phyloP scores from a whole-genome alignment of 2,888 invertebrate genomes.

The Tridacna gigas region DNA sequence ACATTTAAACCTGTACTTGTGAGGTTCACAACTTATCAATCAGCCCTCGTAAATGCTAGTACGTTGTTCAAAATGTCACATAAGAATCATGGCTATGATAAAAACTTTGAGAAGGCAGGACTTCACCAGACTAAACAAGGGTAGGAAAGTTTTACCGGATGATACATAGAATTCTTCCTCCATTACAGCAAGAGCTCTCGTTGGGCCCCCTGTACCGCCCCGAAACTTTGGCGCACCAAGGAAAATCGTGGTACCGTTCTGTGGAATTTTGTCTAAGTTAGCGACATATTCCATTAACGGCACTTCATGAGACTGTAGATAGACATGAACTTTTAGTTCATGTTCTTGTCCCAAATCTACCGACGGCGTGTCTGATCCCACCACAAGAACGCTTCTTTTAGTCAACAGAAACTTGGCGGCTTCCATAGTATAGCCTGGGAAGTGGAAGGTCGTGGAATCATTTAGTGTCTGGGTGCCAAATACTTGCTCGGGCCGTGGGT shows the following conservation, averaged over 20 bases:
- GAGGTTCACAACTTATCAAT: no score
- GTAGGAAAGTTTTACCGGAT: no score
- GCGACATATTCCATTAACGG: conserved; percentile 58
- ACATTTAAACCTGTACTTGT: no score
- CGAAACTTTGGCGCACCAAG: conserved; percentile 47
- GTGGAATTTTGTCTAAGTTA: conserved; percentile 51
- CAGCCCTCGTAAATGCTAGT: no score
- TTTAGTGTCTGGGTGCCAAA: background rate
- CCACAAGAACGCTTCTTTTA: conserved; percentile 82
- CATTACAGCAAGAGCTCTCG: conserved; percentile 51
- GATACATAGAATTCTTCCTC: conserved; percentile 27
- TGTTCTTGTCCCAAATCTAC: conserved; percentile 87
- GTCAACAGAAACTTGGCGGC: conserved; percentile 8
- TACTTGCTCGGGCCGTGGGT: background rate
- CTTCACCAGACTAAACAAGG: no score
- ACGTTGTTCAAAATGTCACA: no score
- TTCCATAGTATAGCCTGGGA: background rate
- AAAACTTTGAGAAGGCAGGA: no score
- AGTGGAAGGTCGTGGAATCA: conserved; percentile 12
- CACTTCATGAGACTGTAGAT: conserved; percentile 48
- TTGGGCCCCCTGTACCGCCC: conserved; percentile 50
- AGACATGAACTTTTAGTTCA: conserved; percentile 34
- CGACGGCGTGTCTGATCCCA: conserved; percentile 89
- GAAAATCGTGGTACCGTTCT: conserved; percentile 52
- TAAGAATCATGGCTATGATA: no score